Evolutionary conservation across 2,113 vertebrate species (phyloP).

Genomic region (Elaphurus davidianus): DNA sequence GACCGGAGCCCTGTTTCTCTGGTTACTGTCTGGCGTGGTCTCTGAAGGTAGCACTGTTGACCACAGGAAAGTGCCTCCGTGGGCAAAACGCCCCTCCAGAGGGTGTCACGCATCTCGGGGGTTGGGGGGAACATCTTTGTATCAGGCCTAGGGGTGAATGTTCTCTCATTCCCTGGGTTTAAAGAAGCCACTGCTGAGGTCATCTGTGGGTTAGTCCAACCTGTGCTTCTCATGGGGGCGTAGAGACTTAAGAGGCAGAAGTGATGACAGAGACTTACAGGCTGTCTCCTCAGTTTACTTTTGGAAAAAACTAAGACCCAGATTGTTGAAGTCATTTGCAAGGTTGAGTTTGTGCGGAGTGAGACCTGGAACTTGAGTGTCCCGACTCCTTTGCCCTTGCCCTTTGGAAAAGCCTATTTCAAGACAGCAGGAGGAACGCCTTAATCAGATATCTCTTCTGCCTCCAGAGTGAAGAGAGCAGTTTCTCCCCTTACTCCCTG

Average conservation of each 20-base stretch:
- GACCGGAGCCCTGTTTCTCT: background rate
- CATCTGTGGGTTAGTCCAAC: background rate
- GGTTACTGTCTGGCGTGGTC: background rate
- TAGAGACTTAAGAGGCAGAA: background rate
- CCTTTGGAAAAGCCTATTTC: background rate
- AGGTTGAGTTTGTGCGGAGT: background rate
- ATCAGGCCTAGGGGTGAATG: too few species aligned
- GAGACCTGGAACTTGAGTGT: background rate
- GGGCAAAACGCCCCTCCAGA: background rate
- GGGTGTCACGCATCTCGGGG: fast-evolving
- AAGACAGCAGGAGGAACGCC: background rate
- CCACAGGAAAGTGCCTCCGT: background rate
- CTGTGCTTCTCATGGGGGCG: background rate
- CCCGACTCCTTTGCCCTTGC: background rate
- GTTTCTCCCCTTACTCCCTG: too few species aligned
- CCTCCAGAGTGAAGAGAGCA: background rate
- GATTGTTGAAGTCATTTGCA: background rate
- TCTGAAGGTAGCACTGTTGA: background rate
- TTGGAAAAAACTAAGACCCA: background rate
- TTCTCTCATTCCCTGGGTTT: background rate
- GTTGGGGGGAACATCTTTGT: background rate
- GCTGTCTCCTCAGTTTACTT: background rate
- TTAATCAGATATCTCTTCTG: background rate
- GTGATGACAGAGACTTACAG: background rate
- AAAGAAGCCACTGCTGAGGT: background rate